Base-by-base conservation (phyloP, 2,797 vertebrate species). In the Otolemur crassicaudatus region DNA sequence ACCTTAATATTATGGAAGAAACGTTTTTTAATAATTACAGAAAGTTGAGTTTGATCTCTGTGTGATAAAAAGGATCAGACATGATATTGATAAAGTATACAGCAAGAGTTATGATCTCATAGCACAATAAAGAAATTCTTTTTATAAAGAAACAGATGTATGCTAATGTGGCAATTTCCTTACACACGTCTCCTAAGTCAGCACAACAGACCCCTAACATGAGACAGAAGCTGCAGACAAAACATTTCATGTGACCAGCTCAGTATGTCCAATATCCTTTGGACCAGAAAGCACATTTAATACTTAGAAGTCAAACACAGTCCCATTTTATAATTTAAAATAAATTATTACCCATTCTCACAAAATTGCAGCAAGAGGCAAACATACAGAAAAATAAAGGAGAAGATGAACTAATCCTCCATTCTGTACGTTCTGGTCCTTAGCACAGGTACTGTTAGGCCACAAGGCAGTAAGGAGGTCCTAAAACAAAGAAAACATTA, bases 291-390 rank as follows among this genome's bases (percentile, higher is more conserved):
- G 76, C 12, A 6, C 76, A 67, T 77, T 49, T 95, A 67, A 69
- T 67, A 75, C 3, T 56, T 67, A 3, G 10, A 58, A 31, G 31
- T 67, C 49, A 72, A 43, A 84, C 7, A 37, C 3, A 73, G 22
- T 3, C 29, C 13, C 5, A n/a, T n/a, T 92, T 92, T 85, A n/a
- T 58, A n/a, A 83, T 37, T 75, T 95, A 88, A 95, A 95, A 94
- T 56, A 87, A 87, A 95, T 1, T 23, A 40, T 46, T 16, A 81
- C 14, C 8, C 0, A 16, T 9, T 8, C 25, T 72, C 43, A 79
- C 58, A 83, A 29, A 92, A 91, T 9, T 46, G 2, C 2, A 82
- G 63, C 49, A 85, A 85, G 23, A 82, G 46, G 49, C 11, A 92
- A 80, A 76, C 20, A 90, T 25, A 91, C 22, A 0, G 4, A 91